A percentile compares a stretch with the other conserved stretches of the same genome.
These are phyloP conservation scores for Rhynchomys soricoides DNA, from an alignment of 2,113 vertebrate genomes.

Conservation along the genomic window DNA sequence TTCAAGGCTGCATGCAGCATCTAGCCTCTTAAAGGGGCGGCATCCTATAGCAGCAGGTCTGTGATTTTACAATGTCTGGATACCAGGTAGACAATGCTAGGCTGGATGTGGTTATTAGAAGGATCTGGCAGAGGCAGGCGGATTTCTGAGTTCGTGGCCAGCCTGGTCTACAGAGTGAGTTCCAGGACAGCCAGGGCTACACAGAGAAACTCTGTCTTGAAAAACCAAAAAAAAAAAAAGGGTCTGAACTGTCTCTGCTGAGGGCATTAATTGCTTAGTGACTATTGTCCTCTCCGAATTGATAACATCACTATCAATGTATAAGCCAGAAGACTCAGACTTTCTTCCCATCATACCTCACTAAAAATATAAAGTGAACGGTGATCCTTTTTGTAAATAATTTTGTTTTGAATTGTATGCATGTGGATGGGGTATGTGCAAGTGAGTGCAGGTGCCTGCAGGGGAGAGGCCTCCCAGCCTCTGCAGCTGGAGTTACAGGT, in stretches of 20 bases:
- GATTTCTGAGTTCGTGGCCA: too few species aligned
- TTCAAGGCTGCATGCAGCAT: not conserved
- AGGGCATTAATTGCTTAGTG: not conserved
- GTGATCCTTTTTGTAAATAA: not conserved
- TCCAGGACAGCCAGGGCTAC: too few species aligned
- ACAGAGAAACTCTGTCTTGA: too few species aligned
- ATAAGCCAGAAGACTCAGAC: not conserved
- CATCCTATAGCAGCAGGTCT: not conserved
- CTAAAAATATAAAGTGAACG: not conserved
- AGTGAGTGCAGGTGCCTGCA: not conserved
- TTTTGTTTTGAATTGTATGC: not conserved
- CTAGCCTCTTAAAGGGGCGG: not conserved
- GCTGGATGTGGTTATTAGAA: not conserved
- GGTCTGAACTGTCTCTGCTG: not conserved
- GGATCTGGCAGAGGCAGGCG: too few species aligned
- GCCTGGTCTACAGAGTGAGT: too few species aligned
- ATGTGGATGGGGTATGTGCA: not conserved
- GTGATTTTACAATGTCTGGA: not conserved
- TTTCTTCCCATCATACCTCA: not conserved
- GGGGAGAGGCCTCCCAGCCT: not conserved
- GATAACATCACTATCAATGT: not conserved
- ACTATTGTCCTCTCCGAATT: not conserved
- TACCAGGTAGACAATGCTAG: not conserved
- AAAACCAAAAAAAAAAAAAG: too few species aligned
- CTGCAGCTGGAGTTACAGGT: not conserved